Evolutionary conservation across 1,140 invertebrate species (phyloP).

Genomic region (Drosophila punjabiensis): DNA sequence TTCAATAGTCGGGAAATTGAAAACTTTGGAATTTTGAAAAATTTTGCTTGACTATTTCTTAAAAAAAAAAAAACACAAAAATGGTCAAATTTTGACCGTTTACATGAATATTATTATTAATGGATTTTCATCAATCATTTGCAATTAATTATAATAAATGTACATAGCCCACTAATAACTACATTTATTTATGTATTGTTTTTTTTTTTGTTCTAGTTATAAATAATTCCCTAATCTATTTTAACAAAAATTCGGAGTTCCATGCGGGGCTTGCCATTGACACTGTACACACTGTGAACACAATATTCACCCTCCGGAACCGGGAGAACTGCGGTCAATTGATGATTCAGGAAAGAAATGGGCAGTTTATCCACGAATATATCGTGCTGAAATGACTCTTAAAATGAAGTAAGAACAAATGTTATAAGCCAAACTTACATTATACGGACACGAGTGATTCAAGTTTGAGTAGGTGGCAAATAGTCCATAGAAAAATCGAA

Average conservation of each 20-base stretch:
- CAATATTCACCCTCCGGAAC: constrained; percentile 3
- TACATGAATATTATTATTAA: no score
- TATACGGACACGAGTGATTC: constrained; percentile 1
- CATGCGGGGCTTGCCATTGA: background rate
- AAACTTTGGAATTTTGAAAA: no score
- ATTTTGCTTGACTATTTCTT: no score
- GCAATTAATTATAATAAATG: no score
- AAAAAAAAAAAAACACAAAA: no score
- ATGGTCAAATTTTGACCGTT: no score
- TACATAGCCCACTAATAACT: no score
- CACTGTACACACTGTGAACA: background rate
- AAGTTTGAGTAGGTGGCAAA: background rate
- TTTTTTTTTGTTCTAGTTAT: no score
- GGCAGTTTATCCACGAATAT: background rate
- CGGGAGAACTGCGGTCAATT: background rate
- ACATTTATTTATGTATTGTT: no score
- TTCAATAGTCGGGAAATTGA: no score
- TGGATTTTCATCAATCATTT: no score
- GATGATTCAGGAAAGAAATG: background rate
- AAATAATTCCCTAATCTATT: background rate
- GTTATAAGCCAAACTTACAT: background rate
- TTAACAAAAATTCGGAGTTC: background rate
- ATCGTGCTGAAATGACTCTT: background rate
- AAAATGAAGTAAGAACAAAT: background rate
- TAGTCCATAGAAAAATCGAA: background rate